Conservation (phyloP, 2,797 vertebrate genomes). For the Hafferia zeledoni region DNA sequence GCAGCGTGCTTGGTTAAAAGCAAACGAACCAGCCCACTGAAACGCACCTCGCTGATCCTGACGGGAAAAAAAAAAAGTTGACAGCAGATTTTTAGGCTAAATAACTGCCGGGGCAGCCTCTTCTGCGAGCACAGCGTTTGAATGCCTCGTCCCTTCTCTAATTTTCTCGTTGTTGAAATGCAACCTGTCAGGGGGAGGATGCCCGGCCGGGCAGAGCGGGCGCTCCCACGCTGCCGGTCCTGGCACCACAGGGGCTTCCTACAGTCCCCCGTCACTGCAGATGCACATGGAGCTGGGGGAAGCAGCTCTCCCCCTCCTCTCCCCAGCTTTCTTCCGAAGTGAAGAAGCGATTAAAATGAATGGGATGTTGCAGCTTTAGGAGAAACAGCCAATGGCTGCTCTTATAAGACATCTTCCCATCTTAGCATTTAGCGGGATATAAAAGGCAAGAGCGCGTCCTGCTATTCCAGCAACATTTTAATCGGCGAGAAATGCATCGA, state of each 20-base stretch:
- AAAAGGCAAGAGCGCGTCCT: not conserved
- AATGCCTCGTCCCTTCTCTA: not conserved
- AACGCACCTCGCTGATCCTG: not conserved
- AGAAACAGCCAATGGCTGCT: constrained; percentile 4
- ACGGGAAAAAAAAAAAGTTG: not conserved
- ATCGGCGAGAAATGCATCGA: not conserved
- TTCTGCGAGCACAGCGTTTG: not conserved
- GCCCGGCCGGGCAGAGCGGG: not conserved
- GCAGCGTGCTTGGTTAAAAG: constrained; percentile 1
- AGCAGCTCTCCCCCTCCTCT: not conserved
- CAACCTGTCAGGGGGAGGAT: not conserved
- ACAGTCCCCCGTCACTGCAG: not conserved
- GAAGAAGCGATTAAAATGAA: not conserved
- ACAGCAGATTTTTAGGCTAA: not conserved
- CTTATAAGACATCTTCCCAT: not conserved
- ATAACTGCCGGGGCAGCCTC: not conserved
- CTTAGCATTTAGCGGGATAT: not conserved
- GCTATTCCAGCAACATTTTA: not conserved
- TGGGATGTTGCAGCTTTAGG: not conserved
- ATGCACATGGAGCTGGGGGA: not conserved
- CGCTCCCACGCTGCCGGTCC: not conserved
- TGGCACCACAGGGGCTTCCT: not conserved
- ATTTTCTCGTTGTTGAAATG: not conserved
- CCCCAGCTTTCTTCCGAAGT: not conserved
- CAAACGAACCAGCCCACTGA: not conserved